Evolutionary conservation across 2,888 invertebrate genomes (phyloP).

Genomic region (Eucera pruinosa): DNA sequence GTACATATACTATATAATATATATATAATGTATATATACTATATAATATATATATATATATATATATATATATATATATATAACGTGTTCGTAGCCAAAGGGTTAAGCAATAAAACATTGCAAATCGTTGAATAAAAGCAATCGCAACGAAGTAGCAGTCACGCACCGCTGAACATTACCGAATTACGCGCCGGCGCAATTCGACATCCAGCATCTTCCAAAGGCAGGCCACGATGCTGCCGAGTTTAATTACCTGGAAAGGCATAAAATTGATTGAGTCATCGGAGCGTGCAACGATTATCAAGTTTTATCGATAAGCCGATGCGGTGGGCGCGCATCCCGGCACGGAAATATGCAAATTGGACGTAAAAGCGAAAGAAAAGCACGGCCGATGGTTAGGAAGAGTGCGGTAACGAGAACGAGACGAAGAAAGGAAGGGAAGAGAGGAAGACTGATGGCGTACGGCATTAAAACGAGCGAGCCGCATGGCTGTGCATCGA

Average conservation of each 20-base stretch:
- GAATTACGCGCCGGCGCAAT: too few relatives aligned
- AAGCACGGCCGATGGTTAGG: neutral
- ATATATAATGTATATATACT: too few relatives aligned
- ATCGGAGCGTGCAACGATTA: constrained; percentile 44
- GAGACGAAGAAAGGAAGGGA: neutral
- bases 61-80: too few relatives aligned
- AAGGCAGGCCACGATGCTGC: too few relatives aligned
- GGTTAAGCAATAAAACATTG: too few relatives aligned
- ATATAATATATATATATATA: too few relatives aligned
- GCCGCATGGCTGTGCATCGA: constrained; percentile 46
- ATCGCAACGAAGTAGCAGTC: too few relatives aligned
- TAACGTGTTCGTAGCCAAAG: too few relatives aligned
- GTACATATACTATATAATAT: too few relatives aligned
- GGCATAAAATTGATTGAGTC: constrained; percentile 60
- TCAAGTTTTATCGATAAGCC: constrained; percentile 51
- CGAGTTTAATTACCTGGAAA: constrained; percentile 21
- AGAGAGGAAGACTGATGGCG: constrained; percentile 62
- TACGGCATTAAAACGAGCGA: constrained; percentile 67
- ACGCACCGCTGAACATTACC: too few relatives aligned
- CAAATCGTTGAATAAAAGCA: too few relatives aligned
- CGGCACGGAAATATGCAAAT: constrained; percentile 51
- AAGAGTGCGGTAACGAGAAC: neutral
- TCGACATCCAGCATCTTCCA: too few relatives aligned
- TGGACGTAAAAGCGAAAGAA: constrained; percentile 29
- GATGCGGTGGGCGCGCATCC: constrained; percentile 21